Evolutionary conservation across 1,140 invertebrate genomes (phyloP).

Genomic region (Drosophila albomicans): DNA sequence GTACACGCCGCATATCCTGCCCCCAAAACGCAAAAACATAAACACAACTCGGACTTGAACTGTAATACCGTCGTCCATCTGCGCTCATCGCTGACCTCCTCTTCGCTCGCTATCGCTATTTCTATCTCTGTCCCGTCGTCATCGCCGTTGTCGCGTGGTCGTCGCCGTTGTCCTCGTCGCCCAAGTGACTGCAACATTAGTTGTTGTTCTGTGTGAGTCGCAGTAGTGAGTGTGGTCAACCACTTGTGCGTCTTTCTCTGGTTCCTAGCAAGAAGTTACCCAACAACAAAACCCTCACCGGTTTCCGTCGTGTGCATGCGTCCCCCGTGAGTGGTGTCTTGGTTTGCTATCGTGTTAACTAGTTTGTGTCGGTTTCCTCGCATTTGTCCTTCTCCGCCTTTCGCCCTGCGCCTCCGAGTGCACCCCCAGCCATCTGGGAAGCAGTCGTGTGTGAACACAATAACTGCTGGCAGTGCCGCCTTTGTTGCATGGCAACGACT

Average conservation of each 20-base stretch:
- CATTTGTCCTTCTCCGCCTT: conserved; percentile 17
- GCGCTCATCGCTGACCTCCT: not conserved
- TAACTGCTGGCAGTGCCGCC: conserved; percentile 62
- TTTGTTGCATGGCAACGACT: conserved; percentile 75
- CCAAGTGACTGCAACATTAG: conserved; percentile 55
- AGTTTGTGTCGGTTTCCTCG: conserved; percentile 45
- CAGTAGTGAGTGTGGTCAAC: conserved; percentile 33
- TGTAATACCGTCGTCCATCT: not conserved
- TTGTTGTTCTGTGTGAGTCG: conserved; percentile 24
- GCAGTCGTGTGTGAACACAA: conserved; percentile 58
- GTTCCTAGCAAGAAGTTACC: conserved; percentile 18
- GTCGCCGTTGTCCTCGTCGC: conserved; percentile 13
- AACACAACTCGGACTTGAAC: conserved; percentile 27
- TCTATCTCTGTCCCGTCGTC: not conserved
- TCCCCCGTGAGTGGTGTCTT: too few species aligned
- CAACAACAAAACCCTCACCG: conserved; percentile 14
- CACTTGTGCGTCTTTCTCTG: conserved; percentile 41
- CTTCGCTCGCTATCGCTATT: too few species aligned
- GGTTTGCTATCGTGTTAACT: too few species aligned
- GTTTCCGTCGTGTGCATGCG: not conserved
- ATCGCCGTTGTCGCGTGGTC: not conserved
- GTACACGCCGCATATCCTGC: conserved; percentile 54
- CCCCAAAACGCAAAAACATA: conserved; percentile 25
- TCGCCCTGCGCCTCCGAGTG: conserved; percentile 3
- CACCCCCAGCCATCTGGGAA: not conserved